Evolutionary conservation across 2,888 invertebrate genomes (phyloP).

Genomic region (Dasysyrphus albostriatus): DNA sequence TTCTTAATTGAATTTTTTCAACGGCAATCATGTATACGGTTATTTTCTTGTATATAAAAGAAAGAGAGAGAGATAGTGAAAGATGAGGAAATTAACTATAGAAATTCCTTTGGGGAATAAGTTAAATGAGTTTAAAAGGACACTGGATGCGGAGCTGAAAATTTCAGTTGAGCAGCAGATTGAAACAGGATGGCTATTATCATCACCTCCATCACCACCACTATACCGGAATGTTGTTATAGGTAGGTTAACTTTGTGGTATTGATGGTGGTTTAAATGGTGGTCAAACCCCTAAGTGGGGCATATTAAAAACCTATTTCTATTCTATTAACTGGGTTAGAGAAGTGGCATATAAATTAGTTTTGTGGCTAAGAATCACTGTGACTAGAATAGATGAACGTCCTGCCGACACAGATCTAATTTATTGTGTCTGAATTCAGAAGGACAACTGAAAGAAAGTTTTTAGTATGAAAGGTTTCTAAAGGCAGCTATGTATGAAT

Average conservation of each 20-base stretch:
- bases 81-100: conserved; percentile 6
- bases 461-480: no score
- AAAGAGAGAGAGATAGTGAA: background rate
- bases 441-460: no score
- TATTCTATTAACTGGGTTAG: conserved; percentile 59
- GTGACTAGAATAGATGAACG: no score
- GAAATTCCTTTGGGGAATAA: conserved; percentile 20
- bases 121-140: conserved; percentile 29
- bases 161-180: background rate
- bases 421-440: background rate
- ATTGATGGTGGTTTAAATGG: conserved; percentile 51
- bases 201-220: background rate
- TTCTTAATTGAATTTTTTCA: conserved; percentile 71
- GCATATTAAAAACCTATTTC: conserved; percentile 62
- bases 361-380: conserved; percentile 1
- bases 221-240: conserved; percentile 32
- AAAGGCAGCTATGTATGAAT: no score
- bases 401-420: background rate
- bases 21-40: conserved; percentile 23
- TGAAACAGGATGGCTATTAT: background rate
- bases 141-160: background rate
- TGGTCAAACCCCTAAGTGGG: conserved; percentile 32
- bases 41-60: conserved; percentile 21
- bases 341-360: conserved; percentile 53
- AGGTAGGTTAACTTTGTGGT: conserved; percentile 35